These are phyloP conservation scores for Drosophila mimetica DNA, from an alignment of 2,888 invertebrate species.

Conservation along the genomic window DNA sequence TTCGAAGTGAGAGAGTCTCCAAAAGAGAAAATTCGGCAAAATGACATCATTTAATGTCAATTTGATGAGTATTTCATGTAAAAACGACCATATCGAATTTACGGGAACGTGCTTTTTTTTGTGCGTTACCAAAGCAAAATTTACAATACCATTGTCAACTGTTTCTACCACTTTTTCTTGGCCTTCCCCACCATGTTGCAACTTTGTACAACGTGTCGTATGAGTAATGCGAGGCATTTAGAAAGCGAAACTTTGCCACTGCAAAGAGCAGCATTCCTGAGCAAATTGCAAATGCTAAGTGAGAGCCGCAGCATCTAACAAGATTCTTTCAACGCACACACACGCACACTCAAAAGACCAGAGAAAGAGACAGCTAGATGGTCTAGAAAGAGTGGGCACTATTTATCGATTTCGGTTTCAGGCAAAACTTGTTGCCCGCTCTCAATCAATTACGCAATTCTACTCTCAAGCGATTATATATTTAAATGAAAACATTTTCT, in stretches of 20 bases:
- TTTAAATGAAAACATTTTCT: constrained; percentile 47
- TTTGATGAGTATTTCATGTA: too few species aligned
- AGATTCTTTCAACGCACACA: constrained; percentile 30
- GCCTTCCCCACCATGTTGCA: constrained; percentile 5
- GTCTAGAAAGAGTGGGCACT: background rate
- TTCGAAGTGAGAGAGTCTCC: too few species aligned
- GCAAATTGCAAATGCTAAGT: constrained; percentile 48
- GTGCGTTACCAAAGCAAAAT: too few species aligned
- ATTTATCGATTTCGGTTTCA: constrained; percentile 53
- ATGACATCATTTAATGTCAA: too few species aligned
- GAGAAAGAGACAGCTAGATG: background rate
- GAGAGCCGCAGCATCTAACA: constrained; percentile 20
- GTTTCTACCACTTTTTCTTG: constrained; percentile 10
- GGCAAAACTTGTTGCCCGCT: constrained; percentile 44
- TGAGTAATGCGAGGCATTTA: constrained; percentile 55
- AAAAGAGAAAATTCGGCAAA: too few species aligned
- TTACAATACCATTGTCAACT: background rate
- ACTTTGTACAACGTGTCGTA: constrained; percentile 45
- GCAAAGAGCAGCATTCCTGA: constrained; percentile 45
- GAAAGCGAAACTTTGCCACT: constrained; percentile 34
- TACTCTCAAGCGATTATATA: constrained; percentile 48
- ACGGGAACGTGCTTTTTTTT: too few species aligned
- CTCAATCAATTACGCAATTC: constrained; percentile 52
- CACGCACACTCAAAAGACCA: background rate
- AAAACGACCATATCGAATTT: too few species aligned